Percentiles rank a stretch among this genome's conserved stretches.
Evolutionary conservation across 2,797 vertebrate species (phyloP).

Genomic region (Mormyrops boulengeri): DNA sequence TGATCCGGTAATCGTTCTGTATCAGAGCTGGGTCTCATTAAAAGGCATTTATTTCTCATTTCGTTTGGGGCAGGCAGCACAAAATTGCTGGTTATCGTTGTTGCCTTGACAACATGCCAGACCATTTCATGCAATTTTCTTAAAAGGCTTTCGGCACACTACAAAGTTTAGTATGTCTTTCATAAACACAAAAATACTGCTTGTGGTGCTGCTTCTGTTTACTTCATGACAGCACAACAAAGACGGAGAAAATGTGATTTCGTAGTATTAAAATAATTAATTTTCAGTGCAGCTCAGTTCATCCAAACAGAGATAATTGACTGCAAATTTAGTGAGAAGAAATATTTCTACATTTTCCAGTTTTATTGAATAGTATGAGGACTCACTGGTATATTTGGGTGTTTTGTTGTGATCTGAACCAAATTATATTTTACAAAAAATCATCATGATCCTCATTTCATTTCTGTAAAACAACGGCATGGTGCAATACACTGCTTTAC

Average conservation of each 20-base stretch:
- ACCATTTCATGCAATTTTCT: conserved; percentile 64
- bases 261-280: not conserved
- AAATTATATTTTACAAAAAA: not conserved
- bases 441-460: not conserved
- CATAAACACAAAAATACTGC: conserved; percentile 24
- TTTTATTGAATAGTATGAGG: not conserved
- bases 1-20: not conserved
- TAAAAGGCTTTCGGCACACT: conserved; percentile 44
- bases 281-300: not conserved
- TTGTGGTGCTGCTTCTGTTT: not conserved
- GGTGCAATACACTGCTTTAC: not conserved
- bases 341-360: not conserved
- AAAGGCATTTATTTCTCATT: conserved; percentile 25
- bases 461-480: not conserved
- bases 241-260: not conserved
- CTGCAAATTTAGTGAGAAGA: not conserved
- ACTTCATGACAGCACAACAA: not conserved
- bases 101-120: conserved; percentile 63
- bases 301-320: not conserved
- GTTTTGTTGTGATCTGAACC: not conserved
- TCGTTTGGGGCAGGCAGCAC: conserved; percentile 48
- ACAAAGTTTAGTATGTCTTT: conserved; percentile 33
- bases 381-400: not conserved
- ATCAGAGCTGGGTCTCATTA: not conserved
- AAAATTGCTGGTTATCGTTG: conserved; percentile 65